Base-by-base conservation (phyloP, 2,113 vertebrate species). In the Rhinolophus ferrumequinum region DNA sequence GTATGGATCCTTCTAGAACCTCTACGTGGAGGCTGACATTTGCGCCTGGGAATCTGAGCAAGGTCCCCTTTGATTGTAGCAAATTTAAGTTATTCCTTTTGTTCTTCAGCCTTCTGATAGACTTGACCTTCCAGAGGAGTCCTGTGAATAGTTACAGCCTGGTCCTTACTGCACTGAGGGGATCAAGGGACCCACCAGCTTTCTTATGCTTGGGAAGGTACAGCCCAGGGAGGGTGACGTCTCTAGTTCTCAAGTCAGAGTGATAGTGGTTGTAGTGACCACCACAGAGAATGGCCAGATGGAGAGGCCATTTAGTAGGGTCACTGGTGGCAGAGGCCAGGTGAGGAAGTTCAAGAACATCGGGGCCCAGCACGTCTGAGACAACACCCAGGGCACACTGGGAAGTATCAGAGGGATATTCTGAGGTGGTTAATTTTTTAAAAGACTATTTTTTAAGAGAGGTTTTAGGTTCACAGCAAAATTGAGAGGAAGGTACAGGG, bases 281-380 rank as follows among this genome's bases (percentile, higher is more conserved):
- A 47, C 26, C 44, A 10, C 1, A 14, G 50, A 41, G 15, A 26
- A 41, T 6, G 28, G 52, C 26, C 54, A 35, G 15, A n/a, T 28
- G 30, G 38, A 54, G 26, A 26, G 64, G n/a, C 54, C 19, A 1
- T 33, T 81, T 26, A 44, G 66, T 26, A 52, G 70, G 79, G 86
- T 58, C 50, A 15, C 47, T 56, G 70, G 79, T 38, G 60, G 24
- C 18, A 77, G 33, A 33, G 19, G 26, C 16, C 5, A 0, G 16
- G 26, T 11, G 19, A 75, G 33, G 33, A 52, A 33, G 3, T 4
- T 1, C 0, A 6, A 16, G 15, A 35, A 18, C 33, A 11, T 0
- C 50, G 58, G 28, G 11, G 22, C 47, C 8, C 0, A 19, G 41
- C 3, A 15, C 67, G 44, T 75, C 80, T 50, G 70, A 35, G 33